Evolutionary conservation across 2,888 invertebrate genomes (phyloP).

Genomic region (Hedya salicella): DNA sequence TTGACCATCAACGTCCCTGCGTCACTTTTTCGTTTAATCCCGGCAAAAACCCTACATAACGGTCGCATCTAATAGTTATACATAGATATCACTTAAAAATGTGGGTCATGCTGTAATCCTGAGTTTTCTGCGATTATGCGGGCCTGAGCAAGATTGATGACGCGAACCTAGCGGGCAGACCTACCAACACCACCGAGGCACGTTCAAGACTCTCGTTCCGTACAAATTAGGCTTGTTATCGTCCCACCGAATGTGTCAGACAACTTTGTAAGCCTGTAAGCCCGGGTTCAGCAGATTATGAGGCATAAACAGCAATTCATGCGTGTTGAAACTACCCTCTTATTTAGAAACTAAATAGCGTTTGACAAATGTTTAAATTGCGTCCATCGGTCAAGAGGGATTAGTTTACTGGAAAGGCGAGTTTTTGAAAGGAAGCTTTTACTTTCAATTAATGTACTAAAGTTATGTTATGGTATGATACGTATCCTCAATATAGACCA

Average conservation of each 20-base stretch:
- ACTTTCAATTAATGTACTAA: no score
- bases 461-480: no score
- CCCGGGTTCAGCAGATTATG: constrained; percentile 71
- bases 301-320: constrained; percentile 72
- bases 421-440: neutral
- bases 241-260: neutral
- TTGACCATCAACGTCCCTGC: neutral
- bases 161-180: constrained; percentile 58
- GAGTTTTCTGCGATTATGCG: constrained; percentile 78
- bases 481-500: no score
- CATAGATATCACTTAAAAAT: constrained; percentile 68
- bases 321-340: constrained; percentile 51
- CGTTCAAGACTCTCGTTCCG: neutral
- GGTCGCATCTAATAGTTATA: constrained; percentile 45
- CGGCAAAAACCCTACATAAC: constrained; percentile 4
- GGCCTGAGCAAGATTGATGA: constrained; percentile 82
- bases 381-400: neutral
- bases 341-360: constrained; percentile 12
- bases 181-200: constrained; percentile 21
- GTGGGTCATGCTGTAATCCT: constrained; percentile 68
- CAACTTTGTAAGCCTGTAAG: constrained; percentile 46
- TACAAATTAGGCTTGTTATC: constrained; percentile 1
- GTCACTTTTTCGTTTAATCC: constrained; percentile 1
- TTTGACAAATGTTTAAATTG: constrained; percentile 12
- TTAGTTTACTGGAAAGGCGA: neutral